phyloP scores from a whole-genome alignment of 2,113 vertebrate genomes.

The Halichoeres trimaculatus region DNA sequence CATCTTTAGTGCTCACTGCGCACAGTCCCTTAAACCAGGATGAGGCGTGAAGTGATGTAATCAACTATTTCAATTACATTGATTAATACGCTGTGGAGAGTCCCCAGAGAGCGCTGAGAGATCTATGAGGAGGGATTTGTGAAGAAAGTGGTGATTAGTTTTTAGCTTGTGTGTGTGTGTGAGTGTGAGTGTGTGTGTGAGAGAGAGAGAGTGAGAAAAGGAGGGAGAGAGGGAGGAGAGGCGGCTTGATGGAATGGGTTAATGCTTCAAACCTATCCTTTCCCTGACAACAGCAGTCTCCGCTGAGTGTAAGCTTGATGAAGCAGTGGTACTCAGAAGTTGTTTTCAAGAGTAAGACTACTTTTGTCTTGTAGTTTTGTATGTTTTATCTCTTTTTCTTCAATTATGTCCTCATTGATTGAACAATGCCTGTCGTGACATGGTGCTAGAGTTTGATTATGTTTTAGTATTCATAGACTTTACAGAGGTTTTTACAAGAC shows the following conservation, averaged over 20 bases:
- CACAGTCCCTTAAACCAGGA: conserved; percentile 58
- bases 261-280: conserved; percentile 61
- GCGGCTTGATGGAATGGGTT: conserved; percentile 38
- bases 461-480: conserved; percentile 5
- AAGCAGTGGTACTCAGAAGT: conserved; percentile 32
- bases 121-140: conserved; percentile 71
- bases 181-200: conserved; percentile 2
- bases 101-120: conserved; percentile 62
- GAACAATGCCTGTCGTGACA: conserved; percentile 7
- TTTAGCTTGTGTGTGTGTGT: conserved; percentile 28
- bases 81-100: conserved; percentile 72
- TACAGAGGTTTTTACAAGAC: conserved; percentile 7
- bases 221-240: background rate
- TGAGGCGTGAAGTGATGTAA: conserved; percentile 74
- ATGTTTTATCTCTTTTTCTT: background rate
- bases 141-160: conserved; percentile 74
- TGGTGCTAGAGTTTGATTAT: background rate
- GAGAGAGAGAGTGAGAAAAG: background rate
- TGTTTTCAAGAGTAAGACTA: conserved; percentile 7
- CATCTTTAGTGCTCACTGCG: conserved; percentile 50
- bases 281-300: conserved; percentile 59
- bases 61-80: conserved; percentile 78
- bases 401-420: conserved; percentile 21
- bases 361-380: conserved; percentile 7
- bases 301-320: conserved; percentile 17